phyloP scores from a whole-genome alignment of 2,797 vertebrate species.

The Enoplosus armatus region DNA sequence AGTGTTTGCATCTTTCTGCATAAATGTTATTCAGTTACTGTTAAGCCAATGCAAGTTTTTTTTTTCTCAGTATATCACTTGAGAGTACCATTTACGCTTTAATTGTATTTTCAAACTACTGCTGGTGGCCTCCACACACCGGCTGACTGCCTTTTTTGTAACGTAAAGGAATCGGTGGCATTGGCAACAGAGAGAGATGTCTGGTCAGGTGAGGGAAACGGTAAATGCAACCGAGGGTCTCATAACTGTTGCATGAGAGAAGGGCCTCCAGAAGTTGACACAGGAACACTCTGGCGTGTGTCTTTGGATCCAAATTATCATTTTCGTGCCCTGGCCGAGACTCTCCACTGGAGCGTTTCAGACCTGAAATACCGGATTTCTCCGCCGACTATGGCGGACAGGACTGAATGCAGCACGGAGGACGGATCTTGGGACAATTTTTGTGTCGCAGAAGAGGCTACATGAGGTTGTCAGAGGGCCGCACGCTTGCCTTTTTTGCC shows the following conservation, averaged over 20 bases:
- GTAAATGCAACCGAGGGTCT: slow-evolving; percentile 48
- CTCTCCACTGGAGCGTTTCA: slow-evolving; percentile 41
- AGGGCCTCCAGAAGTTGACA: slow-evolving; percentile 45
- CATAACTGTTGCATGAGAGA: slow-evolving; percentile 73
- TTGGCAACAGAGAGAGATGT: slow-evolving; percentile 47
- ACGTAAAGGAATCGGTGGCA: slow-evolving; percentile 34
- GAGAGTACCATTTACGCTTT: slow-evolving; percentile 27
- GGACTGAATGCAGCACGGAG: slow-evolving; percentile 68
- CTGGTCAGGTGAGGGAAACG: slow-evolving; percentile 40
- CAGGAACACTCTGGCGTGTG: slow-evolving; percentile 36
- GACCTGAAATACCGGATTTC: slow-evolving; percentile 59
- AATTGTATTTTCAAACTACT: slow-evolving; percentile 31
- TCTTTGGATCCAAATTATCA: slow-evolving; percentile 33
- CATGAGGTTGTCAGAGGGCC: slow-evolving; percentile 84
- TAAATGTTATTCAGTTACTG: slow-evolving; percentile 40
- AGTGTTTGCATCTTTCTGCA: slow-evolving; percentile 37
- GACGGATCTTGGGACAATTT: slow-evolving; percentile 79
- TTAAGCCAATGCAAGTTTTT: slow-evolving; percentile 41
- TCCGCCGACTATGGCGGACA: slow-evolving; percentile 79
- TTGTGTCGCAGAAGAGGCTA: slow-evolving; percentile 80
- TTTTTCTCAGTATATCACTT: slow-evolving; percentile 31
- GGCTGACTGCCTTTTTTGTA: slow-evolving; percentile 31
- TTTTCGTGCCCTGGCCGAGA: slow-evolving; percentile 49
- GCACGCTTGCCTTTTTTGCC: slow-evolving; percentile 80
- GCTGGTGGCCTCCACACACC: slow-evolving; percentile 33